A percentile compares a stretch with the other conserved stretches of the same genome.
phyloP scores from a whole-genome alignment of 2,888 invertebrate species.

The Neocrepidodera transversa region DNA sequence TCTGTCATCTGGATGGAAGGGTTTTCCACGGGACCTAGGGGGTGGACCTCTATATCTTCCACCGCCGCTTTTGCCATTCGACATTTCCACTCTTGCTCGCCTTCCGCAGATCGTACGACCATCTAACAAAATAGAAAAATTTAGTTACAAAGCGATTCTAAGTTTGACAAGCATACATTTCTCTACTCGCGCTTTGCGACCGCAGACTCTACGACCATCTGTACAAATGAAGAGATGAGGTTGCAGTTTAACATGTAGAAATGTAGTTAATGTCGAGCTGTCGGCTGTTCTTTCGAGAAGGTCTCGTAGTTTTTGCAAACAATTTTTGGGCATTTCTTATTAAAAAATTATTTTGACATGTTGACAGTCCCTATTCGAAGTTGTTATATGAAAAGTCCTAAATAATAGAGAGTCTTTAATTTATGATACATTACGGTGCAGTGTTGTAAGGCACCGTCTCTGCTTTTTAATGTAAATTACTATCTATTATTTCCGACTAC shows the following conservation, averaged over 20 bases:
- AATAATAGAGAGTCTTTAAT: too few species aligned
- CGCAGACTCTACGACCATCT: conserved; percentile 41
- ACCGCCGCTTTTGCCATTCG: conserved; percentile 78
- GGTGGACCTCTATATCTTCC: conserved; percentile 64
- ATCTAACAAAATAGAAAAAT: conserved; percentile 61
- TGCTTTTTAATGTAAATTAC: too few species aligned
- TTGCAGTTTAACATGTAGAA: conserved; percentile 31
- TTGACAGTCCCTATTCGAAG: too few species aligned
- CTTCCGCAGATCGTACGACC: conserved; percentile 88
- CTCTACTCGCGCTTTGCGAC: conserved; percentile 40
- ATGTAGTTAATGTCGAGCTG: conserved; percentile 14
- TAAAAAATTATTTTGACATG: background rate
- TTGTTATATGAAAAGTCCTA: too few species aligned
- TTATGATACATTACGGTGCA: too few species aligned
- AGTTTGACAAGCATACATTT: conserved; percentile 38
- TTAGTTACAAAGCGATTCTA: conserved; percentile 13
- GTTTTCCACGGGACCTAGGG: conserved; percentile 70
- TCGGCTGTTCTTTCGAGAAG: conserved; percentile 15
- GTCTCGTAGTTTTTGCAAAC: conserved; percentile 19
- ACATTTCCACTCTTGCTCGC: conserved; percentile 89
- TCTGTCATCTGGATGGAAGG: conserved; percentile 88
- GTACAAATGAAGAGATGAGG: conserved; percentile 38
- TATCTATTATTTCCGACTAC: too few species aligned
- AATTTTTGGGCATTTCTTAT: conserved; percentile 17
- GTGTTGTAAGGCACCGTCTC: too few species aligned